These are phyloP conservation scores for Xestia c-nigrum DNA, from an alignment of 2,888 invertebrate species.

Conservation along the genomic window DNA sequence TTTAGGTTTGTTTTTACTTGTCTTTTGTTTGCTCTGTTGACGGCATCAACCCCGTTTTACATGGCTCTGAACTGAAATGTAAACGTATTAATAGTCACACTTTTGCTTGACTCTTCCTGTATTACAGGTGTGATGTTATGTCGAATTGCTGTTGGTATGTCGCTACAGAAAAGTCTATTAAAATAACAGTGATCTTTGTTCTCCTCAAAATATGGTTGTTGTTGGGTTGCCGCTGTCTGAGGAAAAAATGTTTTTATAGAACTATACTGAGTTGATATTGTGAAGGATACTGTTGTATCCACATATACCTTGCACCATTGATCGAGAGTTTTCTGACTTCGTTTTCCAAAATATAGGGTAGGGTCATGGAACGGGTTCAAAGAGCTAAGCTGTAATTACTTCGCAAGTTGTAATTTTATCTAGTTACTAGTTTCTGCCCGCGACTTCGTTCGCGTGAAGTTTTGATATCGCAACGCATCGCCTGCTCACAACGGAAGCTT, in stretches of 20 bases:
- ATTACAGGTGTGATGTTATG: too few species aligned
- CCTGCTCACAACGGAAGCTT: too few species aligned
- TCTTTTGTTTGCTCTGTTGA: too few species aligned
- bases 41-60: too few species aligned
- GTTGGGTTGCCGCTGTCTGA: neutral
- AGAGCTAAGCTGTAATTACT: constrained; percentile 2
- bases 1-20: too few species aligned
- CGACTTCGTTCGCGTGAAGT: too few species aligned
- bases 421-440: too few species aligned
- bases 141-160: neutral
- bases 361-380: constrained; percentile 32
- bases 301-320: constrained; percentile 54
- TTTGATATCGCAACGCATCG: too few species aligned
- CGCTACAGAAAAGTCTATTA: neutral
- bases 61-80: too few species aligned
- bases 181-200: neutral
- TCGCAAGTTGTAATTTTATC: neutral
- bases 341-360: constrained; percentile 46
- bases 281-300: constrained; percentile 76
- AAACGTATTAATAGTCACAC: too few species aligned
- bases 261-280: constrained; percentile 63
- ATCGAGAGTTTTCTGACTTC: constrained; percentile 62
- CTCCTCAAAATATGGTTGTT: neutral
- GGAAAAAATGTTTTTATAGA: neutral
- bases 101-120: too few species aligned